These are phyloP conservation scores for Drosophila kikkawai DNA, from an alignment of 1,140 invertebrate species.

Conservation along the genomic window DNA sequence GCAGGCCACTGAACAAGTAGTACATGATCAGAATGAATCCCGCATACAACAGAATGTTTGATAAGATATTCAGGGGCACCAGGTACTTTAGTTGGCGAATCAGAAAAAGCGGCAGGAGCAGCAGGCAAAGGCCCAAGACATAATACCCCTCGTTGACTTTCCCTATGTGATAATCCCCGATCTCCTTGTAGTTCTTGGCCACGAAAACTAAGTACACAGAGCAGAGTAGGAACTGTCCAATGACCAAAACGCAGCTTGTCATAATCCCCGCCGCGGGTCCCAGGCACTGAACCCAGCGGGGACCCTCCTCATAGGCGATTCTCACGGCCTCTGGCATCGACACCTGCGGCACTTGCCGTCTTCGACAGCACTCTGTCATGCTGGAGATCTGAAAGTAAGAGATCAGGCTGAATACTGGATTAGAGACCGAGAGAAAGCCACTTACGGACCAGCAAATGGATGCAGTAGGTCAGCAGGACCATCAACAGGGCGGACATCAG, in stretches of 20 bases:
- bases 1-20: constrained; percentile 54
- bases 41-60: constrained; percentile 53
- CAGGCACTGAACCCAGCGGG: constrained; percentile 47
- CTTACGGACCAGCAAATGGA: constrained; percentile 72
- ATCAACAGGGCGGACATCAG: constrained; percentile 55
- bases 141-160: constrained; percentile 50
- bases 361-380: constrained; percentile 70
- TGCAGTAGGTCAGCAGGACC: constrained; percentile 68
- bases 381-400: constrained; percentile 44
- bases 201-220: constrained; percentile 70
- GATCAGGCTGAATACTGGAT: constrained; percentile 1
- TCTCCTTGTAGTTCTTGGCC: constrained; percentile 68
- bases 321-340: constrained; percentile 65
- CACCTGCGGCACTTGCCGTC: constrained; percentile 59
- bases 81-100: constrained; percentile 59
- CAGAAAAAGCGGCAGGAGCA: constrained; percentile 60
- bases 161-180: constrained; percentile 51
- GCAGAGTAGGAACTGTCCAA: constrained; percentile 66
- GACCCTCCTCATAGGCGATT: constrained; percentile 63
- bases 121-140: constrained; percentile 39
- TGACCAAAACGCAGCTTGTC: constrained; percentile 60
- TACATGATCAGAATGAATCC: constrained; percentile 64
- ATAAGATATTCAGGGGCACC: constrained; percentile 59
- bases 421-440: background rate
- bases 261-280: constrained; percentile 32